Evolutionary conservation across 35 echinoderm and acorn worm species (phyloP).

Genomic region (Heliocidaris erythrogramma): DNA sequence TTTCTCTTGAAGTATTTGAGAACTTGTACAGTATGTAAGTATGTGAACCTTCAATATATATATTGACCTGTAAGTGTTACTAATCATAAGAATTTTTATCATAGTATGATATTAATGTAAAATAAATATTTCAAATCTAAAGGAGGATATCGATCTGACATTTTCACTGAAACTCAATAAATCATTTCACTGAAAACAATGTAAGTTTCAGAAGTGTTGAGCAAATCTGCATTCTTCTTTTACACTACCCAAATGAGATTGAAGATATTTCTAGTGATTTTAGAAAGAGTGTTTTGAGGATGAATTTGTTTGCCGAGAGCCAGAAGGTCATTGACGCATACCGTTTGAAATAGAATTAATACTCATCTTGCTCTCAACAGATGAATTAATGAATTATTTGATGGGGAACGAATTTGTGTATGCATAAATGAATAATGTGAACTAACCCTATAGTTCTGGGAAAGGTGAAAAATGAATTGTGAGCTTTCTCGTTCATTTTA

Average conservation of each 20-base stretch:
- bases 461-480: too few species aligned
- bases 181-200: not conserved
- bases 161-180: constrained; percentile 10
- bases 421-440: too few species aligned
- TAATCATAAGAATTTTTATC: constrained; percentile 7
- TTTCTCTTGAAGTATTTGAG: not conserved
- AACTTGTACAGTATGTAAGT: not conserved
- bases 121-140: constrained; percentile 4
- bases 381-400: too few species aligned
- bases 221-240: not conserved
- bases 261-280: not conserved
- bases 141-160: not conserved
- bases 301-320: too few species aligned
- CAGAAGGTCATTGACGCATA: too few species aligned
- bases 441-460: too few species aligned
- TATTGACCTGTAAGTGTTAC: not conserved
- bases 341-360: too few species aligned
- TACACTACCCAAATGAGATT: not conserved
- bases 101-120: not conserved
- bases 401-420: too few species aligned
- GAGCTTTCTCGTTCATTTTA: too few species aligned
- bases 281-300: too few species aligned
- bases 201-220: not conserved
- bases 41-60: not conserved
- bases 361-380: too few species aligned